These are phyloP conservation scores for Peromyscus californicus DNA, from an alignment of 2,113 vertebrate species.

Conservation along the genomic window DNA sequence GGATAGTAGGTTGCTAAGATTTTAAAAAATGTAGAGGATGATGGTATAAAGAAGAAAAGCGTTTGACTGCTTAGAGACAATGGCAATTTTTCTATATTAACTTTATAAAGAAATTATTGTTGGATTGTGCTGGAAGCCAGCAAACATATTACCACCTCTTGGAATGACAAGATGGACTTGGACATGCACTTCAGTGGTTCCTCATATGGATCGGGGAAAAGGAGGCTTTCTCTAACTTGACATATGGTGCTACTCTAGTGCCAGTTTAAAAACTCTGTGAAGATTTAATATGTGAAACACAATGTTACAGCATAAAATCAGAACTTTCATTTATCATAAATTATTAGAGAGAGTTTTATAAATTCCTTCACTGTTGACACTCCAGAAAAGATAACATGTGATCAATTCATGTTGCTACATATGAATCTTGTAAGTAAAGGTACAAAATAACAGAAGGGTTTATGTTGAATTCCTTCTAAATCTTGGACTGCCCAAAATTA, in stretches of 20 bases:
- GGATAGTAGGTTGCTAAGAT: background rate
- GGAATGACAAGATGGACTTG: background rate
- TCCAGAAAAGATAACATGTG: background rate
- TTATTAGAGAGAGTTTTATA: background rate
- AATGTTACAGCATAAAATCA: background rate
- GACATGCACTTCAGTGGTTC: rapidly evolving
- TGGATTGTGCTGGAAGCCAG: background rate
- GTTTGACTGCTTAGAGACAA: background rate
- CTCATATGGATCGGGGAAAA: background rate
- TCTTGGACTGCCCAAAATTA: background rate
- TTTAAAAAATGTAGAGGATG: background rate
- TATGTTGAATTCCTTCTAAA: slow-evolving; percentile 1
- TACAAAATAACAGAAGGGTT: background rate
- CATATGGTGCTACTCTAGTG: background rate
- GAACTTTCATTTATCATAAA: background rate
- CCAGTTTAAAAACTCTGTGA: background rate
- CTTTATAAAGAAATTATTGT: background rate
- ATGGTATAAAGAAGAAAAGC: background rate
- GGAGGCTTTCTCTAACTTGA: background rate
- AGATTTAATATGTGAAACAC: background rate
- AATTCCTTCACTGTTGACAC: background rate
- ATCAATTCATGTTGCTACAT: background rate
- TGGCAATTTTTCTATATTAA: background rate
- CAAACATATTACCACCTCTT: background rate
- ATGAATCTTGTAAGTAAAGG: background rate